phyloP scores from a whole-genome alignment of 1,140 invertebrate species.

The Reticulitermes speratus region DNA sequence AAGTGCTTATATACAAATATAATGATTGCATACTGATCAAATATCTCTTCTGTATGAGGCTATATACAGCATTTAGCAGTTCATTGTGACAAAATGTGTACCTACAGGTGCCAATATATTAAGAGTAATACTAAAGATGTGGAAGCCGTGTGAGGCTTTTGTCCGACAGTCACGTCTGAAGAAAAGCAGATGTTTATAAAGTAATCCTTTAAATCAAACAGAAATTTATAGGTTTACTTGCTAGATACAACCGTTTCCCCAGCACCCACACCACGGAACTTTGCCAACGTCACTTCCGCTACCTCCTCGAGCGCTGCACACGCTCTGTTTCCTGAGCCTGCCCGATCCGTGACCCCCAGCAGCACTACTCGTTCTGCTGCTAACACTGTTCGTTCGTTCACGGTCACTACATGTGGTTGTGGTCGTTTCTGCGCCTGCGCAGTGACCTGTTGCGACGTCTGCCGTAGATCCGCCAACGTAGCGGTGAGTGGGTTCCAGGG shows the following conservation, averaged over 20 bases:
- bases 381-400: constrained; percentile 67
- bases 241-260: constrained; percentile 80
- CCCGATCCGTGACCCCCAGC: constrained; percentile 58
- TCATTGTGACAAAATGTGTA: too few relatives aligned
- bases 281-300: constrained; percentile 45
- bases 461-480: background rate
- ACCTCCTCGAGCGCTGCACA: constrained; percentile 47
- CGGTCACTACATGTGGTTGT: constrained; percentile 55
- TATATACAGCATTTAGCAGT: too few relatives aligned
- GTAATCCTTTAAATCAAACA: too few relatives aligned
- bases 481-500: constrained; percentile 3
- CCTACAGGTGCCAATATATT: too few relatives aligned
- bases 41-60: too few relatives aligned
- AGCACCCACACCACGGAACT: constrained; percentile 84
- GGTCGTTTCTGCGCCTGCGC: background rate
- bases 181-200: too few relatives aligned
- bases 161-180: too few relatives aligned
- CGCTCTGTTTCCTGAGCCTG: constrained; percentile 47
- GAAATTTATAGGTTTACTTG: background rate
- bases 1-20: too few relatives aligned
- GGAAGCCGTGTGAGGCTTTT: too few relatives aligned
- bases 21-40: too few relatives aligned
- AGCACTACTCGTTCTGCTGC: constrained; percentile 54
- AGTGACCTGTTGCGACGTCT: background rate
- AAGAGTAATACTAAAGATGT: too few relatives aligned